Conservation (phyloP, 2,797 vertebrate species). For the Halcyon badia region DNA sequence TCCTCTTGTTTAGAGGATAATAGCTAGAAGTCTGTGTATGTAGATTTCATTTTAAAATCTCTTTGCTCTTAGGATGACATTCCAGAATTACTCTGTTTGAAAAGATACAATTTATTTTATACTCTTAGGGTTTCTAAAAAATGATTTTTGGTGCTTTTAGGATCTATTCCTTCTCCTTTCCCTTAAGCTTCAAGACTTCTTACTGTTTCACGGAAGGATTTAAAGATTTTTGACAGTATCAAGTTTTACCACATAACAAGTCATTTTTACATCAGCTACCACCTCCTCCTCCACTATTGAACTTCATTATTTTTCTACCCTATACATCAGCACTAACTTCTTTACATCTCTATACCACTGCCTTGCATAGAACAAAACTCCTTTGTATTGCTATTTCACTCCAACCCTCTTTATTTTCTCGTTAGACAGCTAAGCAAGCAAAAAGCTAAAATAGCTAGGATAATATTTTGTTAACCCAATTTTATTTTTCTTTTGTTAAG, state of each 20-base stretch:
- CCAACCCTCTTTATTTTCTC: neutral
- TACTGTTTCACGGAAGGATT: neutral
- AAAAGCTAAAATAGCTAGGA: neutral
- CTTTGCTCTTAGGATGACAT: neutral
- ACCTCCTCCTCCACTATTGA: neutral
- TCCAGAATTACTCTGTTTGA: neutral
- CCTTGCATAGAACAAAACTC: neutral
- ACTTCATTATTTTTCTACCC: neutral
- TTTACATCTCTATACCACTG: neutral
- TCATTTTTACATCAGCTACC: neutral
- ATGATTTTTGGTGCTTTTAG: neutral
- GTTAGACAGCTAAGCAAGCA: neutral
- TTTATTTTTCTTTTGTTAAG: neutral
- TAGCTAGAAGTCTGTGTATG: neutral
- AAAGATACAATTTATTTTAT: neutral
- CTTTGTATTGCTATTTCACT: neutral
- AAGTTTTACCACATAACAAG: neutral
- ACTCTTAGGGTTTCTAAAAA: neutral
- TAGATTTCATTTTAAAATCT: slow-evolving; percentile 9
- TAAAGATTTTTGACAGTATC: neutral
- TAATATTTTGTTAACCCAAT: neutral
- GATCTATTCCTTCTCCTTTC: neutral
- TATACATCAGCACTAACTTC: neutral
- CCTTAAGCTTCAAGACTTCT: neutral
- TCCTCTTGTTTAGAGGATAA: slow-evolving; percentile 19